These are phyloP conservation scores for Plebejus argus DNA, from an alignment of 2,888 invertebrate genomes.

Conservation along the genomic window DNA sequence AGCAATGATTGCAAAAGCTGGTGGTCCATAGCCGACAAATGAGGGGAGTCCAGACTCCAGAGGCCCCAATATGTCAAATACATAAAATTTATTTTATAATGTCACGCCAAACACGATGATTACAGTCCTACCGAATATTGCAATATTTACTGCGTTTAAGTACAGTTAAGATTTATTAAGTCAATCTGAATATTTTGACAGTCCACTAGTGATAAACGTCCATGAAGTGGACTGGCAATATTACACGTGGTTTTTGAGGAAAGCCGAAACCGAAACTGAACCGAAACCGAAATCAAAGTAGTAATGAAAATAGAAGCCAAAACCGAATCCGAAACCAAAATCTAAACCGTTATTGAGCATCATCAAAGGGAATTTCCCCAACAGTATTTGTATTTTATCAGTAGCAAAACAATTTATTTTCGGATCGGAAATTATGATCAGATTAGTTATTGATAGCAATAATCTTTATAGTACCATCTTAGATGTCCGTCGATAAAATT, in stretches of 20 bases:
- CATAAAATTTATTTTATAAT: constrained; percentile 13
- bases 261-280: too few relatives aligned
- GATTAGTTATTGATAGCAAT: not conserved
- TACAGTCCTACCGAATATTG: constrained; percentile 68
- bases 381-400: not conserved
- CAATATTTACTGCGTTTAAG: constrained; percentile 61
- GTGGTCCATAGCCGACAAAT: constrained; percentile 51
- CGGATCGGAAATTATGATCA: not conserved
- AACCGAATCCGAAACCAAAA: not conserved
- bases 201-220: not conserved
- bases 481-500: not conserved
- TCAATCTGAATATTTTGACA: not conserved
- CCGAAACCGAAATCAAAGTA: too few relatives aligned
- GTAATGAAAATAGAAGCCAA: too few relatives aligned
- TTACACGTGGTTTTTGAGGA: not conserved
- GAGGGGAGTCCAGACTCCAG: not conserved
- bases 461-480: constrained; percentile 9
- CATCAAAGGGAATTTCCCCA: not conserved
- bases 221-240: not conserved
- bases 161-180: constrained; percentile 54
- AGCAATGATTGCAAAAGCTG: not conserved
- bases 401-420: constrained; percentile 1
- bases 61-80: not conserved
- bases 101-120: constrained; percentile 68
- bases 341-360: not conserved